Evolutionary conservation across 2,888 invertebrate genomes (phyloP), one percentile per base, ranked within the genome.

Genomic region (Sesia apiformis): DNA sequence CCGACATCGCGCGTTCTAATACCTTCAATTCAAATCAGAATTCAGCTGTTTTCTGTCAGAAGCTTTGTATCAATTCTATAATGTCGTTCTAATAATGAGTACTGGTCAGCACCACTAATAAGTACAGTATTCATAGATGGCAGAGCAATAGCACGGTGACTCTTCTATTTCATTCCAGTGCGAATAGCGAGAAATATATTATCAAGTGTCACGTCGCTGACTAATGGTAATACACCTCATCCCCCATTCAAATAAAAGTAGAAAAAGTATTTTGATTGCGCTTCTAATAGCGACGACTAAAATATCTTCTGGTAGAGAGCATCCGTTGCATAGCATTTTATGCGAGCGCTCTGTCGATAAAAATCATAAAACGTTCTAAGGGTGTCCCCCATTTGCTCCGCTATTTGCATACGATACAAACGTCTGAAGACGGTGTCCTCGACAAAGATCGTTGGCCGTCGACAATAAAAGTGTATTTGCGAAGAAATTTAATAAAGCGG

Each of bases 401-500:
- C 74, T 87, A 84, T 88, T 88, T 87, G 85, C 88, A 85, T 87
- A 77, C 78, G 80, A 85, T 82, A 83, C 82, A 84, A 81, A 76
- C 78, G 72, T 67, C 63, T 64, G 76, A 78, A 78, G 80, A 81
- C 73, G 73, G 69, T 70, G 79, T 78, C 78, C 78, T 77, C 72
- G 76, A 73, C 78, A 80, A 80, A 83, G 84, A 84, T 83, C 82
- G 78, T 74, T 71, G 81, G 78, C 68, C 70, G 76, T 67, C 72
- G 76, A 78, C 84, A 85, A 84, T 89, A 89, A 89, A 88, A 87
- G 78, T 83, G 81, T 88, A 83, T 88, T 89, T 88, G 88, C 86
- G 77, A 86, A 87, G 89, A 89, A 88, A 89, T 89, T 88, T 89
- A 89, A 88, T 89, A 89, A 88, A 81, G 88, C 85, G 86, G 87